Conservation (phyloP, 2,888 invertebrate genomes). For the Zygothrica quintamaculata region DNA sequence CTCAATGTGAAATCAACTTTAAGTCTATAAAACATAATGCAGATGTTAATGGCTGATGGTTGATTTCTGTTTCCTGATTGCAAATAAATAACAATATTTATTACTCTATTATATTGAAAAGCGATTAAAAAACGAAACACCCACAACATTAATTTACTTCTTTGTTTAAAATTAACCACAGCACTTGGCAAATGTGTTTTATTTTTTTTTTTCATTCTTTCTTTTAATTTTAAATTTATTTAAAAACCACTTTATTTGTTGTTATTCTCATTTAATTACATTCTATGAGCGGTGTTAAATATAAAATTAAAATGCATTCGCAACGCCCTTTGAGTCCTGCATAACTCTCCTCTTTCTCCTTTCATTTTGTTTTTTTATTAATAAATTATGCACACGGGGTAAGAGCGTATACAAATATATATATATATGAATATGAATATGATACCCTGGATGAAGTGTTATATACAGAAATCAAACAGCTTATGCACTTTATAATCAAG, state of each 20-base stretch:
- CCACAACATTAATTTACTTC: slow-evolving; percentile 54
- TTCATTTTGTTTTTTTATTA: slow-evolving; percentile 18
- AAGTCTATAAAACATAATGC: slow-evolving; percentile 5
- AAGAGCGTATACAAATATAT: slow-evolving; percentile 13
- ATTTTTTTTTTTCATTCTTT: too few relatives aligned
- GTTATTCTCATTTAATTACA: slow-evolving; percentile 81
- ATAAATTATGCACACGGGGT: slow-evolving; percentile 36
- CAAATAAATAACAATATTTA: slow-evolving; percentile 17
- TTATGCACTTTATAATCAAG: too few relatives aligned
- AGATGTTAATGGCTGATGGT: too few relatives aligned
- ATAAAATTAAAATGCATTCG: slow-evolving; percentile 68
- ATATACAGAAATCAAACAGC: too few relatives aligned
- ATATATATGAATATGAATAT: too few relatives aligned
- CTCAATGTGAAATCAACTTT: slow-evolving; percentile 55
- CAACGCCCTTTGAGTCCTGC: too few relatives aligned
- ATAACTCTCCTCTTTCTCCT: too few relatives aligned
- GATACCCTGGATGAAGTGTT: too few relatives aligned
- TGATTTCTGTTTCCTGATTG: slow-evolving; percentile 11
- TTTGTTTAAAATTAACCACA: slow-evolving; percentile 42
- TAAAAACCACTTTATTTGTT: slow-evolving; percentile 83
- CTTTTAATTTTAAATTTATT: slow-evolving; percentile 81
- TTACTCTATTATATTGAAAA: slow-evolving; percentile 6
- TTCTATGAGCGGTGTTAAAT: slow-evolving; percentile 67
- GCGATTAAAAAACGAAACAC: slow-evolving; percentile 27
- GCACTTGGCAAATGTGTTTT: slow-evolving; percentile 35